Evolutionary conservation across 2,113 vertebrate genomes (phyloP), one percentile per base, ranked within the genome.

Genomic region (Petroica traversi): DNA sequence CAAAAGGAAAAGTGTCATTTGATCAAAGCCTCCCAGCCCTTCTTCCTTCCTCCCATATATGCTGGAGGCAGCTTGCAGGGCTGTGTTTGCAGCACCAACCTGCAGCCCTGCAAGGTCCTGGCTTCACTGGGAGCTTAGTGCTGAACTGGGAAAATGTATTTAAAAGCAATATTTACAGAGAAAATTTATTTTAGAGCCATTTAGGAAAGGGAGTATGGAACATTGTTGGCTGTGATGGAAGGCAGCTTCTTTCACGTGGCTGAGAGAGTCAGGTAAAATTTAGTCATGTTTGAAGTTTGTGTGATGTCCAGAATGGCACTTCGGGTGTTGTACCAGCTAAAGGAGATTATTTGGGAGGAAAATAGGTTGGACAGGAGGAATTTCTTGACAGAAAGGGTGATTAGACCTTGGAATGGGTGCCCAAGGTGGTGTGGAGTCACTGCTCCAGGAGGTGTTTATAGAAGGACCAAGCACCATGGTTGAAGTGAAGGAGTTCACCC

Each of bases 1-100:
- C 96, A 93, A 96, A 97, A 97, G 89, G 89, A 88, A 86, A 85
- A 96, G 81, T 95, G 92, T 93, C 91, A 93, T 67, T 96, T 97
- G 95, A 95, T 97, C 96, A 96, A 96, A 96, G 87, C 78, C 45
- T 97, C 64, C 72, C 80, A 94, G 81, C 79, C 88, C 55, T 14
- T 88, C 68, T 94, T 61, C 69, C 28, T 78, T 94, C 76, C 54
- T 90, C 8, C 54, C 12, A 11, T 55, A 11, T 55, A 46, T 58
- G 85, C 89, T 84, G 15, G 54, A 90, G 78, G 82, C 88, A 73
- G 78, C 48, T 68, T 31, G 45, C 31, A 76, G 29, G 46, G 81
- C 69, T 36, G 49, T 61, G 76, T 91, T 88, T 88, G 57, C 48
- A 83, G 87, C 71, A 66, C 12, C 80, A 63, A 68, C n/a, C n/a